phyloP scores from a whole-genome alignment of 1,140 invertebrate genomes.

The Drosophila kikkawai region DNA sequence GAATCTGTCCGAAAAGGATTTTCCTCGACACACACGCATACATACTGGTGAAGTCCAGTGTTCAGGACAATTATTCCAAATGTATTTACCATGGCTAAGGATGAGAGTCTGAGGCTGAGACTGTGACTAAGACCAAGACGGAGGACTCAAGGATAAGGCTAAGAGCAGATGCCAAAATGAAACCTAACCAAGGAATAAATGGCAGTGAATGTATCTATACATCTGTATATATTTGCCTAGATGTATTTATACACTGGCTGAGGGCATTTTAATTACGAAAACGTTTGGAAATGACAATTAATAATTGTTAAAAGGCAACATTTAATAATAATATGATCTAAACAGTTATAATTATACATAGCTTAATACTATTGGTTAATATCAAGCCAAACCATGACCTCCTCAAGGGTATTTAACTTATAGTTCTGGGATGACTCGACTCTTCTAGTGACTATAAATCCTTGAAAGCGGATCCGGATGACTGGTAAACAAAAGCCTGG shows the following conservation, averaged over 20 bases:
- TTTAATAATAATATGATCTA: too few relatives aligned
- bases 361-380: background rate
- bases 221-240: too few relatives aligned
- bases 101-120: slow-evolving; percentile 5
- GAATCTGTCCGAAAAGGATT: slow-evolving; percentile 46
- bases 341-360: background rate
- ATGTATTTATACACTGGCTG: background rate
- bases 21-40: slow-evolving; percentile 3
- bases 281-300: background rate
- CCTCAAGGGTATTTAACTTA: background rate
- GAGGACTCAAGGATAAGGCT: slow-evolving; percentile 22
- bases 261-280: slow-evolving; percentile 3
- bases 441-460: slow-evolving; percentile 18
- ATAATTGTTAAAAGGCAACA: background rate
- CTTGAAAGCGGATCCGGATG: slow-evolving; percentile 35
- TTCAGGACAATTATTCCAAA: slow-evolving; percentile 66
- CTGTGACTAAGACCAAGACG: slow-evolving; percentile 9
- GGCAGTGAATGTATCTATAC: background rate
- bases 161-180: slow-evolving; percentile 58
- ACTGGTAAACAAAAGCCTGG: slow-evolving; percentile 56
- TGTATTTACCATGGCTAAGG: slow-evolving; percentile 52
- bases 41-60: background rate
- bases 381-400: background rate
- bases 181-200: slow-evolving; percentile 41
- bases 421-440: slow-evolving; percentile 21